Percentiles rank a stretch among this genome's conserved stretches.
Evolutionary conservation across 2,113 vertebrate genomes (phyloP).

Genomic region (Periophthalmus modestus): DNA sequence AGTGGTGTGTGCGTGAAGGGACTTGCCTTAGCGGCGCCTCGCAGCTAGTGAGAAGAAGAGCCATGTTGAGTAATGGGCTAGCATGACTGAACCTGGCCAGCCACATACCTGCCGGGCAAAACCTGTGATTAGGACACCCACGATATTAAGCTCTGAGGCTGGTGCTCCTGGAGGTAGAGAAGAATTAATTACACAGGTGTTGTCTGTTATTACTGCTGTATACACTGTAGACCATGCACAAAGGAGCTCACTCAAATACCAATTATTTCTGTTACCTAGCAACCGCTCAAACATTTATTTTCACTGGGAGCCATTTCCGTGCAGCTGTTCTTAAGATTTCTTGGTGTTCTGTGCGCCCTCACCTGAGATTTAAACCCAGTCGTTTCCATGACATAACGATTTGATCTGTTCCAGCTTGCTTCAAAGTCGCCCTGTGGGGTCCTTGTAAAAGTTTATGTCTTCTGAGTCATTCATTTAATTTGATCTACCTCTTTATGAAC

Average conservation of each 20-base stretch:
- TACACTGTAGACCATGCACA: conserved; percentile 1
- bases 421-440: conserved; percentile 45
- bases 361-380: conserved; percentile 38
- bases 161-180: conserved; percentile 2
- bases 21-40: conserved; percentile 51
- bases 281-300: conserved; percentile 5
- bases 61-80: conserved; percentile 47
- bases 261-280: background rate
- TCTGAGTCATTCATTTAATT: conserved; percentile 4
- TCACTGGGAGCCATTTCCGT: conserved; percentile 28
- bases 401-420: conserved; percentile 19
- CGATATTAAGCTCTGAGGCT: conserved; percentile 9
- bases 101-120: conserved; percentile 65
- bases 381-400: conserved; percentile 38
- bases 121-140: conserved; percentile 62
- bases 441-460: conserved; percentile 1
- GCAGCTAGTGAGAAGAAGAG: conserved; percentile 40
- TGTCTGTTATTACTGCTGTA: conserved; percentile 13
- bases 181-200: conserved; percentile 33
- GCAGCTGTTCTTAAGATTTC: conserved; percentile 12
- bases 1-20: conserved; percentile 37
- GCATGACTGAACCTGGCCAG: conserved; percentile 65
- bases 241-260: background rate
- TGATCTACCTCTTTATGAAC: background rate
- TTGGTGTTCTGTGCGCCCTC: conserved; percentile 17